phyloP scores from a whole-genome alignment of 2,888 invertebrate genomes.

The Chrysolina haemoptera region DNA sequence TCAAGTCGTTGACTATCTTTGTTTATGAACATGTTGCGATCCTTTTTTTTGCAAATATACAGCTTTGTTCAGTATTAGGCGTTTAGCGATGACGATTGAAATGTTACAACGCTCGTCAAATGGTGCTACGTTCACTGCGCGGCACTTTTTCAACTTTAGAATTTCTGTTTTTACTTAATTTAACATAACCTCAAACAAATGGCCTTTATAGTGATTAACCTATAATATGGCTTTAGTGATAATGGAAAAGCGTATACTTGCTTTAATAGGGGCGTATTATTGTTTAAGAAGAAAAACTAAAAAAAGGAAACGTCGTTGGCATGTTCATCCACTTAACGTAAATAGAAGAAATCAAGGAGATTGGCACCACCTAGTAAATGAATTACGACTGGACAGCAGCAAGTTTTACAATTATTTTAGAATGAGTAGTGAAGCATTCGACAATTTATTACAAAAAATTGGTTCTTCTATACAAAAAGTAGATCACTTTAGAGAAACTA shows the following conservation, averaged over 20 bases:
- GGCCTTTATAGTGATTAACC: neutral
- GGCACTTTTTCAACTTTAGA: neutral
- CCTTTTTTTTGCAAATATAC: no score
- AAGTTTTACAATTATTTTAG: neutral
- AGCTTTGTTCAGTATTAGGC: no score
- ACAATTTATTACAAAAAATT: conserved; percentile 1
- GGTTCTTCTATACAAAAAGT: neutral
- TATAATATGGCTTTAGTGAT: neutral
- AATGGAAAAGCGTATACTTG: neutral
- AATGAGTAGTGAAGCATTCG: neutral
- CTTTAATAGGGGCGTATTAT: neutral
- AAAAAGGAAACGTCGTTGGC: neutral
- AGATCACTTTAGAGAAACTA: neutral
- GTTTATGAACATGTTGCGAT: no score
- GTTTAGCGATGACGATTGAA: neutral
- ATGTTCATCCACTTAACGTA: neutral
- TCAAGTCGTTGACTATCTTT: no score
- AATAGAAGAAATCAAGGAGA: neutral
- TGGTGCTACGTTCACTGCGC: neutral
- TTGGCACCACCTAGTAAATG: neutral
- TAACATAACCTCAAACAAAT: neutral
- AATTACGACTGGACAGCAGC: neutral
- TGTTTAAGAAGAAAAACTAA: neutral
- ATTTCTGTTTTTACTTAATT: no score
- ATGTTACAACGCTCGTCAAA: neutral